Base-by-base conservation (phyloP, 1,140 invertebrate species). In the Potamilus streckersoni region DNA sequence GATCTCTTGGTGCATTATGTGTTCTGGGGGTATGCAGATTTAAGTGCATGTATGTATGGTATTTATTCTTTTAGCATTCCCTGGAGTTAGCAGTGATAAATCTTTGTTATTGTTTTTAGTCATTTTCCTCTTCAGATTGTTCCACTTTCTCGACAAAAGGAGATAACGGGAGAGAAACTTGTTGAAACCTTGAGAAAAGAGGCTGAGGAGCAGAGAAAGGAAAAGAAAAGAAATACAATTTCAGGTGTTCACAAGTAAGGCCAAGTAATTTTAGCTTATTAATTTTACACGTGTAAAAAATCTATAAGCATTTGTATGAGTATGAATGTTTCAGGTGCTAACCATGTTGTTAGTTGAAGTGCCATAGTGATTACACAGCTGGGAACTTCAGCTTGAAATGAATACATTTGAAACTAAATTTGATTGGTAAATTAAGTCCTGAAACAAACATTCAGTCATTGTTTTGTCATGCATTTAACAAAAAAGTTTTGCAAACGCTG, bases 171-270 rank as follows among this genome's bases (percentile, higher is more conserved):
- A 6, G 91, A 91, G 67, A 92, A 93, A 79, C 87, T 95, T 12
- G 94, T 94, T 83, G 89, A 91, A 23, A 91, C 93, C 84, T 89
- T 96, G 19, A 92, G 93, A 79, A 90, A 92, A 6, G 95, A 96
- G 89, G 95, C 95, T 27, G 94, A 92, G 63, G 85, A 87, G 27
- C 61, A 88, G 19, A 79, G 89, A 49, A 95, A 94, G 84, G 94
- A 95, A 81, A 95, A 95, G 86, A 95, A 85, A 92, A 92, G 94
- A 60, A 95, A 93, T 88, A 93, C 93, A 13, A 93, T 94, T 84
- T 94, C 94, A 23, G 95, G 95, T 15, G 93, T 96, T 81, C 94
- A 96, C 83, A 95, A 94, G 92, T 94, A 88, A 78, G 86, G 38
- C n/a, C 63, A 27, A 64, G 14, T 20, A 64, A 0, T 27, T 20